Conservation (phyloP, 1,140 invertebrate genomes). For the Trinorchestia longiramus region DNA sequence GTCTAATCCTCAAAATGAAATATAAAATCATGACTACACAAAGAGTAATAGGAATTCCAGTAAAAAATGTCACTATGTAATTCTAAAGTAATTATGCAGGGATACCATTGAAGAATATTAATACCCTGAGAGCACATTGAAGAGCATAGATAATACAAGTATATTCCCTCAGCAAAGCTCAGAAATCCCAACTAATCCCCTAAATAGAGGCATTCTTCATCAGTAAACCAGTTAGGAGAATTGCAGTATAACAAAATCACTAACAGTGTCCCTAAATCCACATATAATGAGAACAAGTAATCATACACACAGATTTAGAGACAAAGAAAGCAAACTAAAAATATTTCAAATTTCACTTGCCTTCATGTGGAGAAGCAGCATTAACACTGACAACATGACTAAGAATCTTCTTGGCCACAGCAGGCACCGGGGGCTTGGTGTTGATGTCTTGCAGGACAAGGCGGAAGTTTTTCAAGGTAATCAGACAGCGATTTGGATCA, state of each 20-base stretch:
- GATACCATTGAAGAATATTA: no score
- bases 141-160: no score
- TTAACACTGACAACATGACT: constrained; percentile 83
- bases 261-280: background rate
- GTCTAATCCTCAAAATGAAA: no score
- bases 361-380: constrained; percentile 77
- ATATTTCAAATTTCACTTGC: constrained; percentile 64
- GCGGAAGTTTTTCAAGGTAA: constrained; percentile 83
- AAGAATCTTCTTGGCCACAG: constrained; percentile 84
- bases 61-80: no score
- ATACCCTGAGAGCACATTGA: no score
- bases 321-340: background rate
- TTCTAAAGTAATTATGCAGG: no score
- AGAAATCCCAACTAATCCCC: background rate
- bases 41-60: no score
- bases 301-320: background rate
- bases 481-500: constrained; percentile 82
- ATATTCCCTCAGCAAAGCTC: background rate
- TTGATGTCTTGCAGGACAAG: constrained; percentile 86
- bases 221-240: background rate
- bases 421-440: constrained; percentile 83
- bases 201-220: background rate
- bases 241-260: background rate
- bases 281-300: background rate
- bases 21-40: no score